Evolutionary conservation across 2,888 invertebrate genomes (phyloP).

Genomic region (Celastrina argiolus): DNA sequence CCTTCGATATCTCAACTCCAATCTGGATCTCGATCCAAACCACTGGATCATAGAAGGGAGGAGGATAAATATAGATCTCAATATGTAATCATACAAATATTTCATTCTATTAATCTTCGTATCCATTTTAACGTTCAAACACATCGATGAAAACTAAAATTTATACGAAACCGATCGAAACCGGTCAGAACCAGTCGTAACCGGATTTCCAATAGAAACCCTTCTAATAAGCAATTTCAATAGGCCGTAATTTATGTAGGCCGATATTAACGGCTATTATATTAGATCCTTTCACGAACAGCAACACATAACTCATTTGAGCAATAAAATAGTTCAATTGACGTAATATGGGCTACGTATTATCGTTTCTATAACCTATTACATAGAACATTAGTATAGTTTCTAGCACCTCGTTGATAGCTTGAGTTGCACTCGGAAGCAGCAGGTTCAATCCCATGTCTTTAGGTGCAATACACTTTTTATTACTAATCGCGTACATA

Average conservation of each 20-base stretch:
- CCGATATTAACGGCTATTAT: constrained; percentile 22
- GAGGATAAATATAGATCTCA: too few species aligned
- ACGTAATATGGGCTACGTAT: neutral
- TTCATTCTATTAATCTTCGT: neutral
- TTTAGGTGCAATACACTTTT: too few species aligned
- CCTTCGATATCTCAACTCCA: too few species aligned
- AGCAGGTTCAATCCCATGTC: too few species aligned
- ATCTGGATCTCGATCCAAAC: too few species aligned
- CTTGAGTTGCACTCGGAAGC: too few species aligned
- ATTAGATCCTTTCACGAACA: constrained; percentile 18
- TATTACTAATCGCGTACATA: too few species aligned
- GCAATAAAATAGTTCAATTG: constrained; percentile 11
- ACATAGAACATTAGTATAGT: too few species aligned
- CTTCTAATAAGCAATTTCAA: constrained; percentile 17
- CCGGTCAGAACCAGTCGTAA: neutral
- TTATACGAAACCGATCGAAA: neutral
- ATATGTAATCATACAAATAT: too few species aligned
- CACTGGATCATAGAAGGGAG: too few species aligned
- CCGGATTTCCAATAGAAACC: constrained; percentile 8
- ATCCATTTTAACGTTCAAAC: neutral
- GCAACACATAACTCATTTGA: constrained; percentile 16
- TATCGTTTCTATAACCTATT: too few species aligned
- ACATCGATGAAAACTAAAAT: neutral
- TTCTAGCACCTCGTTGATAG: too few species aligned
- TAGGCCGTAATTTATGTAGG: constrained; percentile 23